Percentiles rank a stretch among this genome's conserved stretches.
phyloP scores from a whole-genome alignment of 1,140 invertebrate species.

The Halictus rubicundus region DNA sequence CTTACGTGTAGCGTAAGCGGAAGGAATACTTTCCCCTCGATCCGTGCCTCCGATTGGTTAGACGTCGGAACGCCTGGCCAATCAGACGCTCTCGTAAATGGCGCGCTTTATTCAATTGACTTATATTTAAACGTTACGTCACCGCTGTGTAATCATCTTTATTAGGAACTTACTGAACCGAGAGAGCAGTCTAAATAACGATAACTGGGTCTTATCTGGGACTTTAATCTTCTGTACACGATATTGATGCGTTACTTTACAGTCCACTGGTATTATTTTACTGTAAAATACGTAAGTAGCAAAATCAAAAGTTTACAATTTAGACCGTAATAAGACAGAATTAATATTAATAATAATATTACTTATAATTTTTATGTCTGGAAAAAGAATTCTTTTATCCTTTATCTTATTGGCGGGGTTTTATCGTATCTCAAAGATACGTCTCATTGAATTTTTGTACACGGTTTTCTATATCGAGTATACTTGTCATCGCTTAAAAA shows the following conservation, averaged over 20 bases:
- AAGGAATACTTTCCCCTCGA: not conserved
- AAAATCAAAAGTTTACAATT: no score
- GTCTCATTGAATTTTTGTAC: no score
- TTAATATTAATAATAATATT: no score
- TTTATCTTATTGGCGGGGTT: no score
- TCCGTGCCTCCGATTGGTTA: not conserved
- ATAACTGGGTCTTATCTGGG: not conserved
- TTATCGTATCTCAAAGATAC: no score
- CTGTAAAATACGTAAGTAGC: not conserved
- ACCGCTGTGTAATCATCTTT: not conserved
- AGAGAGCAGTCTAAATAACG: not conserved
- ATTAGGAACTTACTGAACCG: not conserved
- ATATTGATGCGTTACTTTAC: not conserved
- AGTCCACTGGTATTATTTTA: not conserved
- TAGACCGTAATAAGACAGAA: no score
- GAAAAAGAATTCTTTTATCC: no score
- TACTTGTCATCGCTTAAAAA: no score
- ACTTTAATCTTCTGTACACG: not conserved
- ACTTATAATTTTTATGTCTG: no score
- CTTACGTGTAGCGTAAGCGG: not conserved
- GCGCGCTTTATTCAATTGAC: slow-evolving; percentile 18
- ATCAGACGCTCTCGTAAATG: not conserved
- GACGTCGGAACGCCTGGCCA: not conserved
- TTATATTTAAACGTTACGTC: slow-evolving; percentile 37
- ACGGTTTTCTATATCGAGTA: no score